Conservation (phyloP, 2,797 vertebrate genomes). For the Halcyon smyrnensis region DNA sequence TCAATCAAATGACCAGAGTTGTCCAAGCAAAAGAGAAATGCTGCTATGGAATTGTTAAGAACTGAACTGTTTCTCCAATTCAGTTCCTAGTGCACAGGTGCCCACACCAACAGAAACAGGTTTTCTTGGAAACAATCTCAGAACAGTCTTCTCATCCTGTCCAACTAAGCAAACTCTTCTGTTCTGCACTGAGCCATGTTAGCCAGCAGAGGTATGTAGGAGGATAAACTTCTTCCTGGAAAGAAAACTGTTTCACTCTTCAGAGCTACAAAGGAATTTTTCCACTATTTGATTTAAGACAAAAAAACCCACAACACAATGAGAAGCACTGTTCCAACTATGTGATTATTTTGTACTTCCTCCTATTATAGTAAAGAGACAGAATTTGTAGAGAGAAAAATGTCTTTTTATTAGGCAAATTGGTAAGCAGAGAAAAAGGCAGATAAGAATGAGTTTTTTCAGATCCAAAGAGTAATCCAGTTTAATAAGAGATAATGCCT, state of each 20-base stretch:
- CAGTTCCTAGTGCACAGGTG: not conserved
- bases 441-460: not conserved
- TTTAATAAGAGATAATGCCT: not conserved
- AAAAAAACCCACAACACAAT: not conserved
- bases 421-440: not conserved
- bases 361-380: not conserved
- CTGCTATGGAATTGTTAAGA: not conserved
- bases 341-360: not conserved
- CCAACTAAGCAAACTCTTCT: not conserved
- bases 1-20: not conserved
- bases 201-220: not conserved
- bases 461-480: not conserved
- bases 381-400: not conserved
- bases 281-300: not conserved
- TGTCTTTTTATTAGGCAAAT: not conserved
- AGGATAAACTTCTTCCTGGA: not conserved
- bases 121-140: not conserved
- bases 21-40: not conserved
- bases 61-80: not conserved
- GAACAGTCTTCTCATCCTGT: rapidly evolving
- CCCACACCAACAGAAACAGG: not conserved
- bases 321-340: not conserved
- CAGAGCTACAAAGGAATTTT: not conserved
- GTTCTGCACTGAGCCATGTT: rapidly evolving
- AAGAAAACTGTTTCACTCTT: not conserved